Conservation (phyloP, 2,888 invertebrate genomes). For the Drosophila acutilabella region DNA sequence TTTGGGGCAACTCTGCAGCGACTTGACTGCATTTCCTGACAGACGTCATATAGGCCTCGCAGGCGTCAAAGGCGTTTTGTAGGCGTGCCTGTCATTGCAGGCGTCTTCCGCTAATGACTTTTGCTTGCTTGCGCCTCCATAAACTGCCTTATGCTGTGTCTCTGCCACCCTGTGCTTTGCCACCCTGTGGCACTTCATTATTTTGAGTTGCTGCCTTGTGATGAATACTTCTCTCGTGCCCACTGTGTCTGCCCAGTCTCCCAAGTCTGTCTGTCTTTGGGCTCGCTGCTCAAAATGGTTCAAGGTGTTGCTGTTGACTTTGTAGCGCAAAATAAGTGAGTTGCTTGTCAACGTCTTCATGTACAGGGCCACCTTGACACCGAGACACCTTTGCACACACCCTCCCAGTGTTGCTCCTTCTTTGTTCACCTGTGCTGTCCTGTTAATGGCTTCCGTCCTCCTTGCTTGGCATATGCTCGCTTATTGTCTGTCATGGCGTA, state of each 20-base stretch:
- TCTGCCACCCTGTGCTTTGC: constrained; percentile 25
- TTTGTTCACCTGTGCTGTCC: constrained; percentile 40
- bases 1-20: constrained; percentile 47
- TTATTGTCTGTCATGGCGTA: constrained; percentile 77
- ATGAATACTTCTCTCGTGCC: constrained; percentile 50
- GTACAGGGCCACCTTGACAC: constrained; percentile 31
- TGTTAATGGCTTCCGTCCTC: constrained; percentile 66
- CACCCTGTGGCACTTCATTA: constrained; percentile 68
- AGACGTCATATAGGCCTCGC: not conserved
- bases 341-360: constrained; percentile 22
- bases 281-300: constrained; percentile 69
- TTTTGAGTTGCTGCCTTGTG: constrained; percentile 67
- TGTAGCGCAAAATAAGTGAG: constrained; percentile 63
- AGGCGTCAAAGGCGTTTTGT: constrained; percentile 4
- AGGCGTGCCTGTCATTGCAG: constrained; percentile 40
- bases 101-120: constrained; percentile 75
- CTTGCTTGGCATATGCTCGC: constrained; percentile 33
- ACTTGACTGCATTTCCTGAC: constrained; percentile 70
- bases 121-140: constrained; percentile 51
- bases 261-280: constrained; percentile 4
- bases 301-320: constrained; percentile 78
- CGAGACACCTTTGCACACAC: constrained; percentile 45
- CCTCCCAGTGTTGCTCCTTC: constrained; percentile 4
- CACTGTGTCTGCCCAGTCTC: not conserved
- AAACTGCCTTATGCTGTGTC: no score